These are phyloP conservation scores for Scaptomyza parva DNA, from an alignment of 2,888 invertebrate species.

Conservation along the genomic window DNA sequence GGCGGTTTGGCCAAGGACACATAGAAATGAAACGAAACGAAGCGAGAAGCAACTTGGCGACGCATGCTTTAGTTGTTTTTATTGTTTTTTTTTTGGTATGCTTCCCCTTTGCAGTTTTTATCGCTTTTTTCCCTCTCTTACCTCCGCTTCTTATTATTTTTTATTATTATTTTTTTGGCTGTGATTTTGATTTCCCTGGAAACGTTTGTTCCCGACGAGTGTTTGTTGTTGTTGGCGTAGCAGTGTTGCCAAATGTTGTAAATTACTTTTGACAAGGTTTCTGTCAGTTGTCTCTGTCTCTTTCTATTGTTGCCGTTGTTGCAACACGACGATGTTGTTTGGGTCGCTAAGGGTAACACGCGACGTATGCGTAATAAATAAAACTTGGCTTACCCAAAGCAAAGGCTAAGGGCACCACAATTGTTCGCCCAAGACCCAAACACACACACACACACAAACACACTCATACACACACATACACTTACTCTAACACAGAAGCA, in stretches of 20 bases:
- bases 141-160: slow-evolving; percentile 27
- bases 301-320: slow-evolving; percentile 22
- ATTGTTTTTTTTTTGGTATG: slow-evolving; percentile 43
- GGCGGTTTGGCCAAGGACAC: slow-evolving; percentile 66
- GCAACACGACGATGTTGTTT: too few relatives aligned
- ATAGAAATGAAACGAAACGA: neutral
- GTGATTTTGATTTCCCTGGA: slow-evolving; percentile 64
- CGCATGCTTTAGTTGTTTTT: slow-evolving; percentile 55
- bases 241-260: slow-evolving; percentile 36
- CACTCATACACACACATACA: neutral
- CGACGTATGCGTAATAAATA: slow-evolving; percentile 76
- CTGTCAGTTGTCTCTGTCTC: neutral
- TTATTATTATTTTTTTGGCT: slow-evolving; percentile 8
- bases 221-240: too few relatives aligned
- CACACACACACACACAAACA: slow-evolving; percentile 8
- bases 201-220: slow-evolving; percentile 18
- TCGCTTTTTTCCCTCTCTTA: neutral
- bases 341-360: slow-evolving; percentile 53
- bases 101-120: slow-evolving; percentile 56
- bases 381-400: slow-evolving; percentile 47
- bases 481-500: slow-evolving; percentile 8
- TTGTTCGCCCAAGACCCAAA: slow-evolving; percentile 30
- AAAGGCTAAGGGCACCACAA: slow-evolving; percentile 64
- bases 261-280: slow-evolving; percentile 38
- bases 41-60: slow-evolving; percentile 70